phyloP scores from a whole-genome alignment of 2,888 invertebrate species.

The Ecliptopera silaceata region DNA sequence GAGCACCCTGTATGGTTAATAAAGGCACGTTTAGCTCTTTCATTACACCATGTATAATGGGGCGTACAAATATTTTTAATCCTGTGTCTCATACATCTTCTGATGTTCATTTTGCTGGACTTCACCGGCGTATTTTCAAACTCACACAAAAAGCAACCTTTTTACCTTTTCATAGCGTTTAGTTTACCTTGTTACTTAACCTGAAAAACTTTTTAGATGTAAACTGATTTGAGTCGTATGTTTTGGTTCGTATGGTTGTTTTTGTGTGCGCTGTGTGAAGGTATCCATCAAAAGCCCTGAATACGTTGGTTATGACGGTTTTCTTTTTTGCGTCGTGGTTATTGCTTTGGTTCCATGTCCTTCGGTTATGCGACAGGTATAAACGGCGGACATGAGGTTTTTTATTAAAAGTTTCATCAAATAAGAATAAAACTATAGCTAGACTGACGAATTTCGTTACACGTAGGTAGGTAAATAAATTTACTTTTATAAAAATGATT shows the following conservation, averaged over 20 bases:
- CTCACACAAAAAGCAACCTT: constrained; percentile 43
- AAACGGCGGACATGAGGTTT: neutral
- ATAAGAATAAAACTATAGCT: no score
- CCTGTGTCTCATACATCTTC: constrained; percentile 80
- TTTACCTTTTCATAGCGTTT: constrained; percentile 14
- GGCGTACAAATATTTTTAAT: constrained; percentile 82
- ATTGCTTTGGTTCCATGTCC: constrained; percentile 59
- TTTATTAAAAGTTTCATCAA: no score
- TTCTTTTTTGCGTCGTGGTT: constrained; percentile 67
- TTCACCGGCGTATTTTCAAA: constrained; percentile 52
- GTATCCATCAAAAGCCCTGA: constrained; percentile 50
- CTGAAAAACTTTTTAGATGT: constrained; percentile 16
- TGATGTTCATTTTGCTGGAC: constrained; percentile 78
- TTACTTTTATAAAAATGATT: no score
- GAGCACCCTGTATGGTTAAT: constrained; percentile 73
- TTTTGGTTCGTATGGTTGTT: constrained; percentile 24
- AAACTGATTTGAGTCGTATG: constrained; percentile 9
- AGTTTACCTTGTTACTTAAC: constrained; percentile 24
- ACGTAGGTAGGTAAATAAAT: no score
- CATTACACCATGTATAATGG: constrained; percentile 82
- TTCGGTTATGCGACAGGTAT: constrained; percentile 60
- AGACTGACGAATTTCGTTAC: no score
- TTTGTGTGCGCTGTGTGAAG: constrained; percentile 25
- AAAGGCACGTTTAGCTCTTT: constrained; percentile 76
- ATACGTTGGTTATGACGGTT: constrained; percentile 57